Evolutionary conservation across 2,888 invertebrate genomes (phyloP).

Genomic region (Coleophora flavipennella): DNA sequence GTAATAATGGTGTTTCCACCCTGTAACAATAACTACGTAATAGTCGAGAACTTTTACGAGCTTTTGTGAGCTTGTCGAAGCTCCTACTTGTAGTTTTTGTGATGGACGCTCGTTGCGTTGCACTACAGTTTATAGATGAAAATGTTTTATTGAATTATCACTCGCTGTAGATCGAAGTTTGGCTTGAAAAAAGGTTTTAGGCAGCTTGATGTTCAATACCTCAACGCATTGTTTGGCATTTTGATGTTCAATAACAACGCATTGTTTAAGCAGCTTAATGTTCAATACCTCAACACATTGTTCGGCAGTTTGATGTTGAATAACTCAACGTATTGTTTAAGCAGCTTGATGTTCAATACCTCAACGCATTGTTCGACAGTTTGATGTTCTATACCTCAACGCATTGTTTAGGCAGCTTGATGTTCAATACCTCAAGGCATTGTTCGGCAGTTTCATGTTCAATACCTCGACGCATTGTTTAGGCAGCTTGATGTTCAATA

Average conservation of each 20-base stretch:
- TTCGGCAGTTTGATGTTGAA: too few relatives aligned
- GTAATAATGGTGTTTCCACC: constrained; percentile 72
- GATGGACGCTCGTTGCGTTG: constrained; percentile 45
- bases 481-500: too few relatives aligned
- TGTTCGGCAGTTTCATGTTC: too few relatives aligned
- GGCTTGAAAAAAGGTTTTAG: constrained; percentile 31
- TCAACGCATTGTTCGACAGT: too few relatives aligned
- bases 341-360: too few relatives aligned
- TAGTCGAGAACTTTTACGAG: constrained; percentile 71
- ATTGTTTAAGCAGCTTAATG: too few relatives aligned
- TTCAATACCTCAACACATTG: too few relatives aligned
- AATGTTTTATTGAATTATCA: constrained; percentile 67
- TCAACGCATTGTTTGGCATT: constrained; percentile 45
- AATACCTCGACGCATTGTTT: too few relatives aligned
- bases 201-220: constrained; percentile 36
- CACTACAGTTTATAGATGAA: constrained; percentile 44
- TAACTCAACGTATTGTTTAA: too few relatives aligned
- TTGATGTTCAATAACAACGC: too few relatives aligned
- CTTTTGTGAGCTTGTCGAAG: constrained; percentile 69
- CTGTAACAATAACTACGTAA: constrained; percentile 72
- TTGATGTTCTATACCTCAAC: too few relatives aligned
- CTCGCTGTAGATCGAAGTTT: constrained; percentile 32
- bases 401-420: constrained; percentile 41
- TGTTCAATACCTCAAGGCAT: constrained; percentile 38
- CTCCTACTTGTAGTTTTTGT: constrained; percentile 64